phyloP scores from a whole-genome alignment of 2,797 vertebrate genomes.

The Limosa lapponica region DNA sequence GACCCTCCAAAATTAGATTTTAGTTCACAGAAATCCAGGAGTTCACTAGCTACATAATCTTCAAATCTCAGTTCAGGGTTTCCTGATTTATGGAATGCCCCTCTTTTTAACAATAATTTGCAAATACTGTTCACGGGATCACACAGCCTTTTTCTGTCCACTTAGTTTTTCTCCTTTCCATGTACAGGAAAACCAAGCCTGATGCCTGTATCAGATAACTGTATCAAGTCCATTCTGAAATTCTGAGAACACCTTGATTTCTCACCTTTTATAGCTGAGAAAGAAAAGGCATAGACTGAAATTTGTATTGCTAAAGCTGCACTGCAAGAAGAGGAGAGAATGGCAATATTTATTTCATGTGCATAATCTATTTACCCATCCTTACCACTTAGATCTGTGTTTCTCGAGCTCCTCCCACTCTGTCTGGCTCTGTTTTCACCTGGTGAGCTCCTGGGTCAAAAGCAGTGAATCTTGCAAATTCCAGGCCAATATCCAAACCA shows the following conservation, averaged over 20 bases:
- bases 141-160: background rate
- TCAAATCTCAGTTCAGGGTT: background rate
- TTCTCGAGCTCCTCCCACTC: background rate
- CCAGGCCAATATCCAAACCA: background rate
- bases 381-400: background rate
- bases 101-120: background rate
- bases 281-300: background rate
- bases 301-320: background rate
- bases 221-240: background rate
- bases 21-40: background rate
- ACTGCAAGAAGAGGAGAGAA: background rate
- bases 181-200: background rate
- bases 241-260: background rate
- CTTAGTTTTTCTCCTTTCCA: background rate
- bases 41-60: background rate
- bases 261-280: background rate
- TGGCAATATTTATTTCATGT: background rate
- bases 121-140: background rate
- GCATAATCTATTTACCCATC: background rate
- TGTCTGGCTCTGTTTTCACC: background rate
- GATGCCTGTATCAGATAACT: background rate
- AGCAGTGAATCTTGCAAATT: background rate
- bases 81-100: background rate
- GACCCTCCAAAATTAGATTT: background rate
- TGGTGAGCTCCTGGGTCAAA: background rate